Base-by-base conservation (phyloP, 2,888 invertebrate genomes). In the Subacronicta megacephala region DNA sequence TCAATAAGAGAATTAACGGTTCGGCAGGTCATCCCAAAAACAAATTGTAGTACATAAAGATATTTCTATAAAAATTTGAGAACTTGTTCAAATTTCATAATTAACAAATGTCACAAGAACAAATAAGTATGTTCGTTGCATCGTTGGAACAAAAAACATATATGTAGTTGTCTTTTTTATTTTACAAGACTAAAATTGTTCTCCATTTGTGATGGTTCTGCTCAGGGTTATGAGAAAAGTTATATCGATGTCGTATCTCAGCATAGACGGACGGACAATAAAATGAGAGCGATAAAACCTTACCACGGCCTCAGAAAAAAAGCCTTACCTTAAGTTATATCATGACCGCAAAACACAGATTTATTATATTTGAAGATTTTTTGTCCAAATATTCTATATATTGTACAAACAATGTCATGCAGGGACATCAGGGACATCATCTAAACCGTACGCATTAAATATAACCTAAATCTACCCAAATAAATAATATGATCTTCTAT, bases 281-380 rank as follows among this genome's bases (percentile, higher is more conserved):
- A 71, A 75, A 66, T 62, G 46, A 35, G 54, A 59, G 52, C 29
- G 43, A 62, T 62, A 75, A 71, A 71, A 57, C 45, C 43, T 31
- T 7, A 10, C 35, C 47, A 56, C 35, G 57, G 43, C 50, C 42
- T 31, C 16, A 5, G 29, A 62, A 31, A 37, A 46, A 54, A 56
- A 53, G 45, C 37, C 56, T 71, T 59, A 62, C 75, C 62, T 71
- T 43, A 15, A 70, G 40, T n/a, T n/a, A n/a, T 51, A 40, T 52
- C 40, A 44, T 43, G 57, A 53, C 53, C 42, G 62, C 47, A 50
- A 63, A 63, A 47, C 31, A 65, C 46, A 59, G 55, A 50, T 44
- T n/a, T 26, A 23, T 9, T 9, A 7, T 9, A 3, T 20, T 20
- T 4, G 7, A 6, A 20, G 20, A 20, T n/a, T n/a, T n/a, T n/a